Base-by-base conservation (phyloP, 1,140 invertebrate species). In the Hyphantria cunea region DNA sequence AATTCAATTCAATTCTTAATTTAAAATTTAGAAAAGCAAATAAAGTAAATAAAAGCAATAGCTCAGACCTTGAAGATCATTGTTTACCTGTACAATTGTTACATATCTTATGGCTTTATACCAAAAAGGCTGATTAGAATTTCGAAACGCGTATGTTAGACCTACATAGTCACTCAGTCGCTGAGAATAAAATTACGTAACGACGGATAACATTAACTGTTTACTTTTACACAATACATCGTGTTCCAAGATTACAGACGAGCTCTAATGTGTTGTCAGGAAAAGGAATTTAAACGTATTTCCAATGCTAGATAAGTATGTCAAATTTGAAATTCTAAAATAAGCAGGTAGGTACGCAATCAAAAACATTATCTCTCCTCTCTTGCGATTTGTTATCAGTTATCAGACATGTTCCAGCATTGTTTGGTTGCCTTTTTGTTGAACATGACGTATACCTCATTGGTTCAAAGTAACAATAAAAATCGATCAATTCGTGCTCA, bases 151-250 rank as follows among this genome's bases (percentile, higher is more conserved):
- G 34, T 49, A 49, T 14, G 32, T 75, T 70, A 74, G 77, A 68
- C 71, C 81, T 80, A 84, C 62, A 76, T 84, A 69, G 12, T 72
- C 78, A 81, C n/a, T 68, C 52, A 47, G 33, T 11, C 34, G 55
- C 25, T 51, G 37, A 55, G 68, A 70, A 70, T 55, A 51, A 60
- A 58, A 58, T 58, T 39, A 58, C 55, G 55, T 49, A 58, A 58
- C 37, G 44, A 58, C 33, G 55, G 45, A 58, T 58, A 58, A 58
- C 45, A 14, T 39, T 49, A 47, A 33, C 42, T 31, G 42, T 56
- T 10, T 56, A 32, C 31, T 47, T 58, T 49, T 39, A 58, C 45
- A 58, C 45, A 56, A 56, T 56, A 56, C 37, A 41, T 34, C n/a
- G 25, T 56, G 53, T 37, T 37, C 11, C 12, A 33, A 52, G 42